Percentiles rank a stretch among this genome's conserved stretches.
phyloP scores from a whole-genome alignment of 1,140 invertebrate genomes.

The Bombus breviceps region DNA sequence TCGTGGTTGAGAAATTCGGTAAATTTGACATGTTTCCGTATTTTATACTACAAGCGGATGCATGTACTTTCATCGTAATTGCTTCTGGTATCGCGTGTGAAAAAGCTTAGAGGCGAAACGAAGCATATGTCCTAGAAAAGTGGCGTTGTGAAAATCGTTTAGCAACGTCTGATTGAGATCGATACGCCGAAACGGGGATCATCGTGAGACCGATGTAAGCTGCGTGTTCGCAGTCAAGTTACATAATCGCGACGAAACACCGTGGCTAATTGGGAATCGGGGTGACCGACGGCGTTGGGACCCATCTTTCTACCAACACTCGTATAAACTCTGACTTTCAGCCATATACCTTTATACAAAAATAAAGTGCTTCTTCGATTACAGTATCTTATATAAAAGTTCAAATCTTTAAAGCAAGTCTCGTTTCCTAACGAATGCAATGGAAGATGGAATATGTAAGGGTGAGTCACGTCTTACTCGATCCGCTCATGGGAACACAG shows the following conservation, averaged over 20 bases:
- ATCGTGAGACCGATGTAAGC: conserved; percentile 79
- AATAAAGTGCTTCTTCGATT: neutral
- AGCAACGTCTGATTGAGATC: conserved; percentile 66
- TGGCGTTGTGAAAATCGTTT: conserved; percentile 62
- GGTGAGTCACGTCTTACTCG: conserved; percentile 29
- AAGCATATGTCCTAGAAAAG: conserved; percentile 63
- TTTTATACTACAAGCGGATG: neutral
- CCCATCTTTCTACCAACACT: neutral
- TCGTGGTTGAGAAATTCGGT: neutral
- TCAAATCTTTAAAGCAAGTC: neutral
- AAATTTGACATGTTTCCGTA: neutral
- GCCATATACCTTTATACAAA: neutral
- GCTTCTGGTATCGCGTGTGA: conserved; percentile 38
- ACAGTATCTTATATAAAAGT: neutral
- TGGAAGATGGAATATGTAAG: neutral
- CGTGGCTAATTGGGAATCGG: conserved; percentile 75
- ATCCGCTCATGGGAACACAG: neutral
- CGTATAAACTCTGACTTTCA: too few relatives aligned
- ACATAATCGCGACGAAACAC: conserved; percentile 75
- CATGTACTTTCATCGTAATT: neutral
- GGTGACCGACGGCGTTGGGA: conserved; percentile 47
- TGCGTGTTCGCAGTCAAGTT: conserved; percentile 81
- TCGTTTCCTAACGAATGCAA: too few relatives aligned
- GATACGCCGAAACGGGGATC: conserved; percentile 64
- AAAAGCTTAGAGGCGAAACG: conserved; percentile 12